Conservation (phyloP, 2,797 vertebrate genomes). For the Corythornis leucogaster region DNA sequence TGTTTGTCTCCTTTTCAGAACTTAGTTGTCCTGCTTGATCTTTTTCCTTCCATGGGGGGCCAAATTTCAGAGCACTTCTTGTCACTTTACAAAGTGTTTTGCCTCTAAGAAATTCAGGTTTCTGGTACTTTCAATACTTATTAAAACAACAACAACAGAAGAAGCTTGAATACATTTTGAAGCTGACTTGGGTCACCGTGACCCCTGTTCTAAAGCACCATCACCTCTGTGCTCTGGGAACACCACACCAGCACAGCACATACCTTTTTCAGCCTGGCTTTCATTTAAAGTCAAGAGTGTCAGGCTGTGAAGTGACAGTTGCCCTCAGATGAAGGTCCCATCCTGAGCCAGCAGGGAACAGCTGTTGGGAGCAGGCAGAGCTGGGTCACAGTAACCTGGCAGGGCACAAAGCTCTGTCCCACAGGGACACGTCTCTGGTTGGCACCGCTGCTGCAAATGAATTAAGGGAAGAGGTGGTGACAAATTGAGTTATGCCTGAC, state of each 20-base stretch:
- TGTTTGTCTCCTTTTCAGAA: background rate
- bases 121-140: background rate
- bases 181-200: background rate
- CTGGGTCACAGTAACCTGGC: background rate
- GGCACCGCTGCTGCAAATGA: background rate
- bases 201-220: background rate
- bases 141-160: background rate
- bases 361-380: background rate
- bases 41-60: background rate
- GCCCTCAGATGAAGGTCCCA: background rate
- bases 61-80: background rate
- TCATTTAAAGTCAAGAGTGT: background rate
- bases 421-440: fast-evolving
- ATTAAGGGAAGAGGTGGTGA: background rate
- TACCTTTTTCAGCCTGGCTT: background rate
- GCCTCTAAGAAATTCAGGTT: background rate
- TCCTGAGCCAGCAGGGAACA: fast-evolving
- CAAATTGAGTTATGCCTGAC: background rate
- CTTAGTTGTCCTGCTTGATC: background rate
- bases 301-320: background rate
- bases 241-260: background rate
- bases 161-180: fast-evolving
- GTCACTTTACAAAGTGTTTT: background rate
- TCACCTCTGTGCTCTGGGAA: background rate
- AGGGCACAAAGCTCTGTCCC: fast-evolving